phyloP scores from a whole-genome alignment of 2,888 invertebrate species.

The Dioctria linearis region DNA sequence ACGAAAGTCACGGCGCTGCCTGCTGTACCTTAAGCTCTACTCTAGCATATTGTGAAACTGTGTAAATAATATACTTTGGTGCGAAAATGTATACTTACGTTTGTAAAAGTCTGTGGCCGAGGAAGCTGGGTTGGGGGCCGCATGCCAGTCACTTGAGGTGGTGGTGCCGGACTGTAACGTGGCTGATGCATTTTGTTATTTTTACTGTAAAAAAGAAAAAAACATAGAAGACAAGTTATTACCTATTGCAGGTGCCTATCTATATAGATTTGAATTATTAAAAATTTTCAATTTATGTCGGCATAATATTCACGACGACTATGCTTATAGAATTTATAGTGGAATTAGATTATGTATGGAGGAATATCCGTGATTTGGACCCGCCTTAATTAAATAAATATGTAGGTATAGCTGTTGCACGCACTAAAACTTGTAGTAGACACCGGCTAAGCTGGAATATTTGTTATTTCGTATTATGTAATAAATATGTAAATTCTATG shows the following conservation, averaged over 20 bases:
- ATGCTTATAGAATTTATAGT: background rate
- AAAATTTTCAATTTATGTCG: constrained; percentile 30
- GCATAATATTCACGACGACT: background rate
- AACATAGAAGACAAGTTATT: background rate
- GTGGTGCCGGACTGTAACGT: constrained; percentile 66
- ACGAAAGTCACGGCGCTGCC: background rate
- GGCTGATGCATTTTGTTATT: constrained; percentile 65
- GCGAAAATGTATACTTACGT: constrained; percentile 69
- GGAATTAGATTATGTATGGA: no score
- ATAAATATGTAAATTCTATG: no score
- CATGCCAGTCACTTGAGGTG: constrained; percentile 63
- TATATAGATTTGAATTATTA: constrained; percentile 1
- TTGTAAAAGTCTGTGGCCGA: constrained; percentile 69
- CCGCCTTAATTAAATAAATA: no score
- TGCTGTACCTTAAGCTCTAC: background rate
- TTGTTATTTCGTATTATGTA: no score
- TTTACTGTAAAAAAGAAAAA: constrained; percentile 41
- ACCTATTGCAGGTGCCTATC: constrained; percentile 2
- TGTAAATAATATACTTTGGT: background rate
- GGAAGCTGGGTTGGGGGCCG: constrained; percentile 63
- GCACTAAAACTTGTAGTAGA: no score
- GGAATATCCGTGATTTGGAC: no score
- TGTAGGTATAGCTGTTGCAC: no score
- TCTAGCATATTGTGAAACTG: background rate
- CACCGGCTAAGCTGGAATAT: no score